Evolutionary conservation across 1,140 invertebrate species (phyloP).

Genomic region (Neodiprion fabricii): DNA sequence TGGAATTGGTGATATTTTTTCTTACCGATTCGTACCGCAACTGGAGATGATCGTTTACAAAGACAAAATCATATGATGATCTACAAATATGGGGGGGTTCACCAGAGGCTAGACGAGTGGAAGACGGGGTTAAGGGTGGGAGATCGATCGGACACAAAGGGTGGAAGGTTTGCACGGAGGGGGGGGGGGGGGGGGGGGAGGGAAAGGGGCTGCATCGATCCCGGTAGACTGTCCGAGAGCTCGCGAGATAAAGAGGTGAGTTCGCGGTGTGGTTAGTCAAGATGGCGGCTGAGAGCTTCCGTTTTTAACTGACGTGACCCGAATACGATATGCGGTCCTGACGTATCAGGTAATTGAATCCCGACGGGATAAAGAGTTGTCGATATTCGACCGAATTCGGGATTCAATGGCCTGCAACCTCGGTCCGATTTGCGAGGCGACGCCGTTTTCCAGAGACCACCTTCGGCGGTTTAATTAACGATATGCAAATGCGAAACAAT

Average conservation of each 20-base stretch:
- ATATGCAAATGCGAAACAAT: too few relatives aligned
- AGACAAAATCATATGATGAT: not conserved
- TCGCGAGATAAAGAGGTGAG: not conserved
- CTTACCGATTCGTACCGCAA: slow-evolving; percentile 11
- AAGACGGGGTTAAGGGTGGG: too few relatives aligned
- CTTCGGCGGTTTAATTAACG: too few relatives aligned
- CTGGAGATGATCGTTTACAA: slow-evolving; percentile 23
- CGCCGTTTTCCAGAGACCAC: too few relatives aligned
- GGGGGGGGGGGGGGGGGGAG: not conserved
- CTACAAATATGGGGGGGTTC: slow-evolving; percentile 20
- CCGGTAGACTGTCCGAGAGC: not conserved
- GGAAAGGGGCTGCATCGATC: not conserved
- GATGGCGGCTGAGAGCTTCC: not conserved
- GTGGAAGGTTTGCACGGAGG: slow-evolving; percentile 11
- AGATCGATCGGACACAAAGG: too few relatives aligned
- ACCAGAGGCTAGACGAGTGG: not conserved
- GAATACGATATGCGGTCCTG: slow-evolving; percentile 1
- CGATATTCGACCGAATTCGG: not conserved
- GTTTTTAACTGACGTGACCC: slow-evolving; percentile 4
- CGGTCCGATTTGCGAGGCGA: too few relatives aligned
- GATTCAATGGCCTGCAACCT: too few relatives aligned
- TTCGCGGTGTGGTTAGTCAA: not conserved
- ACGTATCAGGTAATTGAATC: slow-evolving; percentile 7
- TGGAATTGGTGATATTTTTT: slow-evolving; percentile 15
- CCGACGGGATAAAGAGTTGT: not conserved